Evolutionary conservation across 2,888 invertebrate genomes (phyloP), one percentile per base, ranked within the genome.

Genomic region (Lacanobia wlatinum): DNA sequence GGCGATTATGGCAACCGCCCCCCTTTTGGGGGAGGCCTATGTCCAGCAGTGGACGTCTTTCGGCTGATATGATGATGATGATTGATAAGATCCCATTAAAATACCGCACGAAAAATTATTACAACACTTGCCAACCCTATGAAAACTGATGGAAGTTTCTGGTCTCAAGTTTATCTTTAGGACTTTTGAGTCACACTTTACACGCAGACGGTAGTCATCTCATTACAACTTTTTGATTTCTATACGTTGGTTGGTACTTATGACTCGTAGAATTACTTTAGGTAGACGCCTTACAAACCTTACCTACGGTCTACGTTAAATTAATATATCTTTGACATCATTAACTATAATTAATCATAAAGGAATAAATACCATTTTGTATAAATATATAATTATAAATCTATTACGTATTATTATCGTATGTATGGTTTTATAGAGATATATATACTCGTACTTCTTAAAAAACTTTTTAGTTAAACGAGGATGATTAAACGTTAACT

Each of bases 301-400:
- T 34, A 34, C 34, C 34, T 6, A 34, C 34, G 4, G 34, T 34
- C 34, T 5, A 34, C 9, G 23, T 23, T 43, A 14, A 16, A 58
- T 56, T 5, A 34, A 69, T 65, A 12, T 8, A 52, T 59, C 21
- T 43, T 43, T 16, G 53, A 70, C 59, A 58, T 74, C 2, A 12
- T 14, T 34, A 58, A 21, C 16, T 40, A 46, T 21, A 58, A 69
- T 75, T 53, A 76, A 76, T 76, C 70, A 48, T 46, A 21, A 28
- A 53, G 38, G 7, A 62, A 63, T 46, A 60, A n/a, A 16, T 43
- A 16, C 12, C 4, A 48, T 59, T 61, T 53, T 53, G 23, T 61
- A 58, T n/a, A 56, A 28, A 52, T 48, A 16, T 12, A 38, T 14
- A 53, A 62, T 71, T 53, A 71, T 56, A 58, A 65, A 46, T 52